Evolutionary conservation across 2,113 vertebrate genomes (phyloP).

Genomic region (Lepidothrix coronata): DNA sequence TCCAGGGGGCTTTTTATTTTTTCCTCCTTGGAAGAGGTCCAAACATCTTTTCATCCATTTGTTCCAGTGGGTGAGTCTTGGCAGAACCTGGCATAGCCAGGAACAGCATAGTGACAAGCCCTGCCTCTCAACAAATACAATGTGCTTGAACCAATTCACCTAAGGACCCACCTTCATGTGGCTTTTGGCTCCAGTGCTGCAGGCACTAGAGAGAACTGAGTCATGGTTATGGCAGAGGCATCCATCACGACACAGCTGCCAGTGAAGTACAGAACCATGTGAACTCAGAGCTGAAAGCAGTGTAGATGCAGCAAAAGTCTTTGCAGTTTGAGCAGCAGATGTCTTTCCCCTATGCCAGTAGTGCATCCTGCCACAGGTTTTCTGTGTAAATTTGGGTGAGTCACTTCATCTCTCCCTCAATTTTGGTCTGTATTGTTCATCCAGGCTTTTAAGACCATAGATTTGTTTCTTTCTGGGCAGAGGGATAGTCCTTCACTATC

Average conservation of each 20-base stretch:
- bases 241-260: fast-evolving
- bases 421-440: neutral
- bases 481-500: neutral
- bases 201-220: neutral
- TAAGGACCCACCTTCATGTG: neutral
- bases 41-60: neutral
- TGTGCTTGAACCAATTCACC: neutral
- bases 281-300: neutral
- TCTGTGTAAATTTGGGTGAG: neutral
- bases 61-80: neutral
- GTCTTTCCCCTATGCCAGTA: neutral
- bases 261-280: neutral
- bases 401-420: neutral
- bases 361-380: neutral
- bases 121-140: neutral
- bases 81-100: neutral
- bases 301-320: neutral
- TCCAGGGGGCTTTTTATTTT: neutral
- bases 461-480: neutral
- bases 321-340: neutral
- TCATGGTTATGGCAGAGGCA: neutral
- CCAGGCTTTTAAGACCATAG: neutral
- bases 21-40: neutral
- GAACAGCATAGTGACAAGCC: fast-evolving
- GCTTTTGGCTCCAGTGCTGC: neutral